Base-by-base conservation (phyloP, 2,797 vertebrate species). In the Pipistrellus pipistrellus region DNA sequence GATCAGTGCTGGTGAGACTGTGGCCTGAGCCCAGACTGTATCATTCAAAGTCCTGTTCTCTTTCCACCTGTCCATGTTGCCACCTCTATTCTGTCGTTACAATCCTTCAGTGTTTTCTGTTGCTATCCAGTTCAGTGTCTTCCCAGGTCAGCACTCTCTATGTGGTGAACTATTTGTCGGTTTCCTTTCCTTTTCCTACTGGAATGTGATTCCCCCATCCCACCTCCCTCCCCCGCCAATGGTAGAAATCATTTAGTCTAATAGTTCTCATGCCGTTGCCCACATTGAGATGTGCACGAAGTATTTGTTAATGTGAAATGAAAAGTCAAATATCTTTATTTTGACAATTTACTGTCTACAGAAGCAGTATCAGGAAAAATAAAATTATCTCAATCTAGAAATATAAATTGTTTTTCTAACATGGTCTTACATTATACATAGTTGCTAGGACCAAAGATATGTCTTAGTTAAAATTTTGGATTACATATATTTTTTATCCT, bases 391-490 rank as follows among this genome's bases (percentile, higher is more conserved):
- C 53, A 68, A 46, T 27, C 11, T 55, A 68, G n/a, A 84, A 48
- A 80, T 92, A 17, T 15, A 69, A 77, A 88, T 48, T 48, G 85
- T 53, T 53, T 83, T 83, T 68, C 32, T n/a, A 44, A n/a, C 41
- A 20, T 69, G 20, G 38, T 81, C 68, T 93, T 93, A 86, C 44
- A 86, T 86, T 95, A 38, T 55, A 62, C 44, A 51, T 27, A 75
- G 68, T 82, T 82, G 32, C 44, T 59, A 69, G 20, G 84, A 87
- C 93, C 91, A 95, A 95, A 86, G 59, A 73, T 30, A 76, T 57
- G 82, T 84, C 91, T 95, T 51, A 57, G 73, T 69, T 93, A 83
- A 82, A 94, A 93, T 71, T 32, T 73, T 92, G 18, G 3, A 66
- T 88, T 73, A 69, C 80, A 57, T 18, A 32, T 62, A 75, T 87